Evolutionary conservation across 92 coral and sea anemone genomes (phyloP).

Genomic region (Plumapathes pennacea): DNA sequence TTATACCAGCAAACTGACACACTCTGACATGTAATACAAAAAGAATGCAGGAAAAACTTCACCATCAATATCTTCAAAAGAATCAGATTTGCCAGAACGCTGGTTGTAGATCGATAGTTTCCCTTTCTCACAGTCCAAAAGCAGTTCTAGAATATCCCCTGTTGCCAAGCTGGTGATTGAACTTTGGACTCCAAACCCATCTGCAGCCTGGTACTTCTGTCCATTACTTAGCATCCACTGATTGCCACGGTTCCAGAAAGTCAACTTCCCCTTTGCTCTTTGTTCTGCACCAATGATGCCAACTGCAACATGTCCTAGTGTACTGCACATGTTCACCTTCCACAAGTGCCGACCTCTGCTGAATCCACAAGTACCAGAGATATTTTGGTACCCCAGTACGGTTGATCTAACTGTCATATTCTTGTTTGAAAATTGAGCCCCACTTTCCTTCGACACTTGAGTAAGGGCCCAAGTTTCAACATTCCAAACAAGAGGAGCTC

Average conservation of each 20-base stretch:
- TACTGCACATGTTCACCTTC: background rate
- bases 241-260: constrained; percentile 1
- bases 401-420: too few relatives aligned
- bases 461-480: constrained; percentile 11
- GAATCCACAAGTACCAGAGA: constrained; percentile 5
- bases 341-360: constrained; percentile 4
- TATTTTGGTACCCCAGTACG: too few relatives aligned
- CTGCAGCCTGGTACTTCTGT: too few relatives aligned
- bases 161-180: background rate
- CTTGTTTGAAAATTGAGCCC: too few relatives aligned
- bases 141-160: constrained; percentile 5
- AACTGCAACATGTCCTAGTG: background rate
- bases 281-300: background rate
- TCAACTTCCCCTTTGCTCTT: background rate
- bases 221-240: constrained; percentile 7
- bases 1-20: too few relatives aligned
- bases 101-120: constrained; percentile 1
- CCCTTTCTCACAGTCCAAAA: constrained; percentile 9
- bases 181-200: too few relatives aligned
- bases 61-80: background rate
- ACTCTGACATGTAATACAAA: too few relatives aligned
- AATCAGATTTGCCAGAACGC: background rate
- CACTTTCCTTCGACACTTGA: too few relatives aligned
- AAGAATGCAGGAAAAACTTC: constrained; percentile 13
- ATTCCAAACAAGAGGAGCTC: constrained; percentile 55